These are phyloP conservation scores for Rhinella marina DNA, from an alignment of 2,797 vertebrate genomes.

Conservation along the genomic window DNA sequence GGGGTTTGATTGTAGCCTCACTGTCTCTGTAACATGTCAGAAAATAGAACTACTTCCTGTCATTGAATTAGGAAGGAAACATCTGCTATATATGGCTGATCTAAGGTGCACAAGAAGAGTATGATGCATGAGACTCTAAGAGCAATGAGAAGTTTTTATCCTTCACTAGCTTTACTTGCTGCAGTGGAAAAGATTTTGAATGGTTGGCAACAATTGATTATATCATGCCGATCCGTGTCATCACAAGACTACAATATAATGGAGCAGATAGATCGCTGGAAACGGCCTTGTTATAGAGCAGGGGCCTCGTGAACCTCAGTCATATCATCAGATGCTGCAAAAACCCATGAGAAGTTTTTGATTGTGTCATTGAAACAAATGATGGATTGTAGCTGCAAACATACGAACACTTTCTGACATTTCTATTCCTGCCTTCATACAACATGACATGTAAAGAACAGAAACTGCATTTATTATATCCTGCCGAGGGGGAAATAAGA, in stretches of 20 bases:
- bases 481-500: not conserved
- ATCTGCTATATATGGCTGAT: no score
- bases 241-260: not conserved
- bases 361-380: slow-evolving; percentile 18
- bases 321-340: not conserved
- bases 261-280: not conserved
- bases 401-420: not conserved
- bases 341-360: not conserved
- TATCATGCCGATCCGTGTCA: not conserved
- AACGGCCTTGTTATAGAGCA: not conserved
- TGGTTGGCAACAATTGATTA: not conserved
- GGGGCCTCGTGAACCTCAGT: not conserved
- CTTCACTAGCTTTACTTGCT: not conserved
- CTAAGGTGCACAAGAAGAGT: not conserved
- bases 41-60: no score
- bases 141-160: not conserved
- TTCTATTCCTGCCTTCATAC: slow-evolving; percentile 28
- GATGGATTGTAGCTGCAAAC: slow-evolving; percentile 27
- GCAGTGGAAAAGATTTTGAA: not conserved
- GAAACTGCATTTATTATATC: slow-evolving; percentile 38
- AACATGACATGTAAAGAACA: not conserved
- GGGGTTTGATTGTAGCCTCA: no score
- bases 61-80: no score
- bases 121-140: not conserved
- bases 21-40: no score